Percentiles rank a stretch among this genome's conserved stretches.
Conservation (phyloP, 2,113 vertebrate genomes). For the Perca fluviatilis region DNA sequence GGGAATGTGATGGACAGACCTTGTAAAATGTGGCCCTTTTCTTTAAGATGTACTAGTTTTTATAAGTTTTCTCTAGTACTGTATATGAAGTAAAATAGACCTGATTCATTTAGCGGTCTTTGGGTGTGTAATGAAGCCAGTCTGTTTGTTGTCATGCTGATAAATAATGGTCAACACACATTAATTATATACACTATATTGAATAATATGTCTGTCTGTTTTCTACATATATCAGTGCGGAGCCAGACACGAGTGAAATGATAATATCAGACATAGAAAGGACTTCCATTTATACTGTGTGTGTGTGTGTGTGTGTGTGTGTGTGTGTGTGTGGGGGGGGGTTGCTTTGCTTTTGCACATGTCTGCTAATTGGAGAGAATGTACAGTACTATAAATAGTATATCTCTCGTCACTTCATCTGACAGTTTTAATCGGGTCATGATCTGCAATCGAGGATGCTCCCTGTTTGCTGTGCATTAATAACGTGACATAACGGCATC, state of each 20-base stretch:
- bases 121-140: background rate
- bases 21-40: background rate
- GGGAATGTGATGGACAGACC: too few relatives aligned
- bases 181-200: background rate
- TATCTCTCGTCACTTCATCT: conserved; percentile 16
- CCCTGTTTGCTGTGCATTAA: conserved; percentile 65
- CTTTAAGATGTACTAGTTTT: background rate
- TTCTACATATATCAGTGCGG: conserved; percentile 6
- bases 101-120: background rate
- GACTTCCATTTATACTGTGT: conserved; percentile 17
- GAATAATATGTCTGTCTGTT: conserved; percentile 3
- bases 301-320: background rate
- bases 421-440: conserved; percentile 60
- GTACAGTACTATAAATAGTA: conserved; percentile 47
- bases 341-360: conserved; percentile 43
- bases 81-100: background rate
- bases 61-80: background rate
- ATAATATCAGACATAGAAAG: conserved; percentile 19
- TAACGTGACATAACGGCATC: conserved; percentile 48
- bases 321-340: conserved; percentile 13
- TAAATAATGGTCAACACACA: background rate
- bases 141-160: background rate
- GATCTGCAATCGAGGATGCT: conserved; percentile 41
- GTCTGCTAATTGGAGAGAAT: conserved; percentile 53
- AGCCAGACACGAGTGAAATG: conserved; percentile 20